Conservation (phyloP, 2,888 invertebrate species). For the Dyspetes luteomarginatus region DNA sequence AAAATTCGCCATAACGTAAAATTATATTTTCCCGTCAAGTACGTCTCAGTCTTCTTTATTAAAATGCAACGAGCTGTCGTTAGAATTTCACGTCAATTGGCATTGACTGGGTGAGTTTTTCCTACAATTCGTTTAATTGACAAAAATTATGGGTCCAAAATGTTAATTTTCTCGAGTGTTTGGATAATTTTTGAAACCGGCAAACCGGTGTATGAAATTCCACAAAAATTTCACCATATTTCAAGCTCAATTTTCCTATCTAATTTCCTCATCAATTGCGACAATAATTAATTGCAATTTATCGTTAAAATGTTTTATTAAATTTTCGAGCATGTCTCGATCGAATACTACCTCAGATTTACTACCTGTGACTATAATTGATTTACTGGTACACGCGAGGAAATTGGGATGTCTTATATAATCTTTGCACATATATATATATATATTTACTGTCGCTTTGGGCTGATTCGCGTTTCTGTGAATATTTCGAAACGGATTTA, state of each 20-base stretch:
- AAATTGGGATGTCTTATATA: slow-evolving; percentile 8
- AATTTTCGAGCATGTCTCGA: not conserved
- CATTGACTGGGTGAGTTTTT: slow-evolving; percentile 75
- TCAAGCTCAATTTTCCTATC: not conserved
- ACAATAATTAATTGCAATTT: not conserved
- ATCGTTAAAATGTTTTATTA: not conserved
- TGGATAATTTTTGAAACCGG: slow-evolving; percentile 7
- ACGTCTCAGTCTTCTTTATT: slow-evolving; percentile 27
- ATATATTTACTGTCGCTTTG: not conserved
- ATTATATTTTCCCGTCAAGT: slow-evolving; percentile 45
- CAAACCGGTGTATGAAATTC: slow-evolving; percentile 12
- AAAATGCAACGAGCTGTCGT: slow-evolving; percentile 77
- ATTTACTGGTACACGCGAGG: not conserved
- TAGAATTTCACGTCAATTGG: slow-evolving; percentile 77
- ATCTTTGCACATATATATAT: too few relatives aligned
- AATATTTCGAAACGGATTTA: slow-evolving; percentile 17
- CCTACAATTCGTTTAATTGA: not conserved
- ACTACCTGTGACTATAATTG: not conserved
- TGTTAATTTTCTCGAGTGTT: not conserved
- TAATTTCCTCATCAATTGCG: not conserved
- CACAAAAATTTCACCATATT: slow-evolving; percentile 7
- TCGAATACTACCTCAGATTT: not conserved
- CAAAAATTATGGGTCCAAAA: not conserved
- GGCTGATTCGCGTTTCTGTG: not conserved
- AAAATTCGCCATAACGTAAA: slow-evolving; percentile 54